A percentile compares a stretch with the other conserved stretches of the same genome.
Conservation (phyloP, 2,113 vertebrate species). For the Melozone crissalis region DNA sequence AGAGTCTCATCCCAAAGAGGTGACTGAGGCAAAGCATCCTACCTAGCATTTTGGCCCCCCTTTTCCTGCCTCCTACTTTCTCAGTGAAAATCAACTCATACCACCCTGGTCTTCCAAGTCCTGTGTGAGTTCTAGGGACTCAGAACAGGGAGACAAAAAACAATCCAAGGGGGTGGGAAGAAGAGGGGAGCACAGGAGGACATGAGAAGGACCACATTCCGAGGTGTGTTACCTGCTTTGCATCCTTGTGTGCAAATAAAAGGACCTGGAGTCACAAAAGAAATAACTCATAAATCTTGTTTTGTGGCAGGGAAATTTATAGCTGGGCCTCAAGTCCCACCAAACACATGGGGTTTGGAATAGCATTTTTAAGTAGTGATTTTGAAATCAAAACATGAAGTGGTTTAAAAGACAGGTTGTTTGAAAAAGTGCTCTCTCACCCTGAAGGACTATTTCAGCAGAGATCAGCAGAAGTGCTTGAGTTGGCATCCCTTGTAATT, state of each 20-base stretch:
- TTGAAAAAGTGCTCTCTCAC: not conserved
- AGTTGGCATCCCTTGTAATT: not conserved
- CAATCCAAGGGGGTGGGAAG: not conserved
- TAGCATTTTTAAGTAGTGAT: not conserved
- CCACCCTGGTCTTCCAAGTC: not conserved
- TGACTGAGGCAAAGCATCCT: not conserved
- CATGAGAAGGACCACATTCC: not conserved
- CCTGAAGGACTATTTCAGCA: not conserved
- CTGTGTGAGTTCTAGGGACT: not conserved
- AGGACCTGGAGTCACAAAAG: not conserved
- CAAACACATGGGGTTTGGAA: not conserved
- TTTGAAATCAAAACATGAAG: slow-evolving; percentile 8
- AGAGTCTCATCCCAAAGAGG: not conserved
- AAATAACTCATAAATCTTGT: not conserved
- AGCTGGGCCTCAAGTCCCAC: not conserved
- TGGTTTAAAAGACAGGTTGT: not conserved
- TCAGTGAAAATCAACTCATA: not conserved
- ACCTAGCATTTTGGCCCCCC: not conserved
- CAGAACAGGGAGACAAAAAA: not conserved
- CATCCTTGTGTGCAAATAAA: not conserved
- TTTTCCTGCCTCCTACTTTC: not conserved
- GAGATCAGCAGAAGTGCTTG: not conserved
- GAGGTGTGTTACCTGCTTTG: not conserved
- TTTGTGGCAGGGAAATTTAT: not conserved
- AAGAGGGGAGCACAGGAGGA: not conserved